Conservation (phyloP, 2,113 vertebrate genomes). For the Thalassoma bifasciatum region DNA sequence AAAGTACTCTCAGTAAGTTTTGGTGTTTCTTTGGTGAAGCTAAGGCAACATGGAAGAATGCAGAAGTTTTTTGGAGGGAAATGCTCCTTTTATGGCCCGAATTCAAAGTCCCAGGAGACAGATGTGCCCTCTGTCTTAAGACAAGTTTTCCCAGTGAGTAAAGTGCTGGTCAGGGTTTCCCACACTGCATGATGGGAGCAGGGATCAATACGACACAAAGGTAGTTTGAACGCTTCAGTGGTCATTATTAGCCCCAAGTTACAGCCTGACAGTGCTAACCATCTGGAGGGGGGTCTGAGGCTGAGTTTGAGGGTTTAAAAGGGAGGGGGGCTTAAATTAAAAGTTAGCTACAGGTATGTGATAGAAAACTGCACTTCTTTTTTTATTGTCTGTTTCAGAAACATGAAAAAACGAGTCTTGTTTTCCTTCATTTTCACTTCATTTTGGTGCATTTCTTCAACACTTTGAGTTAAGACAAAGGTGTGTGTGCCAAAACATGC, state of each 20-base stretch:
- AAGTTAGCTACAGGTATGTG: background rate
- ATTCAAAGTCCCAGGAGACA: slow-evolving; percentile 13
- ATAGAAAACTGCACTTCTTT: background rate
- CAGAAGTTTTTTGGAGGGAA: background rate
- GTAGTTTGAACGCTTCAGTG: slow-evolving; percentile 46
- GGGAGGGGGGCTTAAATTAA: background rate
- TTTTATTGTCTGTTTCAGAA: background rate
- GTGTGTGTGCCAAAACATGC: slow-evolving; percentile 5
- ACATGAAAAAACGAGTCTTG: background rate
- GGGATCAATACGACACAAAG: slow-evolving; percentile 52
- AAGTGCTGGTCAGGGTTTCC: slow-evolving; percentile 39
- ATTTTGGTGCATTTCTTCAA: background rate
- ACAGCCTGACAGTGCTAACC: slow-evolving; percentile 18
- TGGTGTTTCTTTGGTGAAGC: too few species aligned
- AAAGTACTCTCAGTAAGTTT: too few species aligned
- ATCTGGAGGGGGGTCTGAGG: slow-evolving; percentile 42
- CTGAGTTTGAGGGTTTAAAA: background rate
- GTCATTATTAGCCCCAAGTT: background rate
- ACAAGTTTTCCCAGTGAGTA: slow-evolving; percentile 44
- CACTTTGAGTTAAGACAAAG: background rate
- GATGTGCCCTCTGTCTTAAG: slow-evolving; percentile 24
- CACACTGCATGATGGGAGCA: slow-evolving; percentile 59
- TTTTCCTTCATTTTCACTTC: background rate
- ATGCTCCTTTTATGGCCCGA: background rate
- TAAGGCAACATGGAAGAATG: background rate